Percentiles rank a stretch among this genome's conserved stretches.
phyloP scores from a whole-genome alignment of 2,113 vertebrate genomes.

The Dunckerocampus dactyliophorus region DNA sequence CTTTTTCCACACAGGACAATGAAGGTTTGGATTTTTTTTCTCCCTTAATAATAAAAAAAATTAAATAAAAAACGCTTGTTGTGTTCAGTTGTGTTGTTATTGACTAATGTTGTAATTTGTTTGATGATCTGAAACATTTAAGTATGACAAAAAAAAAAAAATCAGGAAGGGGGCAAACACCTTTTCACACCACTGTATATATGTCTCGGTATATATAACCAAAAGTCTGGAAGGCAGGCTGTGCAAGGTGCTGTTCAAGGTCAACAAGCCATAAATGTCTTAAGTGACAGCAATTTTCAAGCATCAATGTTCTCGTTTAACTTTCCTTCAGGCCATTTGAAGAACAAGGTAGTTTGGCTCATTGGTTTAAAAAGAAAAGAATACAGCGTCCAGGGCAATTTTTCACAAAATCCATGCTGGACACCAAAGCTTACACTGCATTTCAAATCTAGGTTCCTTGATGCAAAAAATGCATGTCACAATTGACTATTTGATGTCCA shows the following conservation, averaged over 20 bases:
- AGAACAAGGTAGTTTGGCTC: constrained; percentile 52
- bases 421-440: neutral
- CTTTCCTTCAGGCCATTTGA: constrained; percentile 20
- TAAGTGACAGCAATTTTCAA: neutral
- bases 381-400: neutral
- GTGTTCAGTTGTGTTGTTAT: no score
- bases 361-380: constrained; percentile 18
- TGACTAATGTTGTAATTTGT: no score
- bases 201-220: neutral
- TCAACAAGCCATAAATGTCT: constrained; percentile 26
- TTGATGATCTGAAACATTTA: no score
- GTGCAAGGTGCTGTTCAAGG: constrained; percentile 29
- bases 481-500: neutral
- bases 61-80: no score
- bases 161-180: no score
- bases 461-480: neutral
- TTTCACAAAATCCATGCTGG: constrained; percentile 15
- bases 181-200: no score
- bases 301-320: constrained; percentile 21
- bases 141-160: no score
- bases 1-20: no score
- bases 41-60: no score
- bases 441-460: neutral
- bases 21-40: no score
- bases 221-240: neutral